These are phyloP conservation scores for Monodelphis domestica DNA, from an alignment of 2,797 vertebrate species.

Conservation along the genomic window DNA sequence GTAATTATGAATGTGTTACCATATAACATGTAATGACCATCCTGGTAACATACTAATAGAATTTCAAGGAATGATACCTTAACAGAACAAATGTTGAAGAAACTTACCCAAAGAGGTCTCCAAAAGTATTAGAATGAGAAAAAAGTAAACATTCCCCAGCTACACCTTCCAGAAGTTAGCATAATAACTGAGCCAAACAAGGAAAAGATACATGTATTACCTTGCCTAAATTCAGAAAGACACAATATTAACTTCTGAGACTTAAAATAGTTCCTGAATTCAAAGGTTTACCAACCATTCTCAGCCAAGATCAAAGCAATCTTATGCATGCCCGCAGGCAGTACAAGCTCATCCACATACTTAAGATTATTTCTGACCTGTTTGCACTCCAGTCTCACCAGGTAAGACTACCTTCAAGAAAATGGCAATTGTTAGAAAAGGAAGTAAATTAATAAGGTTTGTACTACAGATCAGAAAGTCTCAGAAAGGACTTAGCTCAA, in stretches of 20 bases:
- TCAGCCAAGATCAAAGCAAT: not conserved
- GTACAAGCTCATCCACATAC: not conserved
- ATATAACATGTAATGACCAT: not conserved
- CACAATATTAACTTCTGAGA: not conserved
- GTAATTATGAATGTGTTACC: not conserved
- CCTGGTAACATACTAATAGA: not conserved
- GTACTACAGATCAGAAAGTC: not conserved
- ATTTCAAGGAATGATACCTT: not conserved
- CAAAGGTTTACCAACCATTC: not conserved
- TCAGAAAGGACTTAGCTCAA: constrained; percentile 14
- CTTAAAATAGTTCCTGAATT: constrained; percentile 11
- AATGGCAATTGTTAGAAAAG: constrained; percentile 24
- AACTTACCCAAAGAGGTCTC: not conserved
- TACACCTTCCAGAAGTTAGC: constrained; percentile 22
- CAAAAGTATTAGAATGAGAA: not conserved
- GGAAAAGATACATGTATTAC: constrained; percentile 1
- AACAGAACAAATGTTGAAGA: not conserved
- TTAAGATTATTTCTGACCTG: not conserved
- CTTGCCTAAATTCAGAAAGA: constrained; percentile 26
- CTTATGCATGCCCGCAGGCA: not conserved
- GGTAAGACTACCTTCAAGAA: constrained; percentile 1
- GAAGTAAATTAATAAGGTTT: not conserved
- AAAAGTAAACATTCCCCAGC: not conserved
- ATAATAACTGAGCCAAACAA: constrained; percentile 33
- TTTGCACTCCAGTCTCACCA: constrained; percentile 42